Conservation (phyloP, 2,113 vertebrate genomes). For the Sinocyclocheilus anshuiensis region DNA sequence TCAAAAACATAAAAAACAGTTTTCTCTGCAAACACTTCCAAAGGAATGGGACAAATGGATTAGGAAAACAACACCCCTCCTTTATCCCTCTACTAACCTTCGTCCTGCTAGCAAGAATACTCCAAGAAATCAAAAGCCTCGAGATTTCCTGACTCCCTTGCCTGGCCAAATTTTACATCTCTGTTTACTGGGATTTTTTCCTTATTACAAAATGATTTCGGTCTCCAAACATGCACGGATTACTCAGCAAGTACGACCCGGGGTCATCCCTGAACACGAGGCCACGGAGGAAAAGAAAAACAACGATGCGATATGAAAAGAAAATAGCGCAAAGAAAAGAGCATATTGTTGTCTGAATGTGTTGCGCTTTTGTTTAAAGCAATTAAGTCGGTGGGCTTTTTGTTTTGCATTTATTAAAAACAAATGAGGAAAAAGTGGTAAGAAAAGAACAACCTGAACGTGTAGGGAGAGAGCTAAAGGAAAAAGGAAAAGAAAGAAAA, state of each 20-base stretch:
- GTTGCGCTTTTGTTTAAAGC: conserved; percentile 53
- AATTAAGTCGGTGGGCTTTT: conserved; percentile 51
- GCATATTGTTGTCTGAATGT: background rate
- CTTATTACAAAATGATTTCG: conserved; percentile 56
- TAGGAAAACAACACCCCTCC: conserved; percentile 41
- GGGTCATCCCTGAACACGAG: conserved; percentile 8
- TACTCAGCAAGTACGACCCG: conserved; percentile 25
- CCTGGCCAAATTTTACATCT: conserved; percentile 43
- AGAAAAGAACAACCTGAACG: conserved; percentile 13
- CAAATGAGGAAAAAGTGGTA: background rate
- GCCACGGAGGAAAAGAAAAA: conserved; percentile 29
- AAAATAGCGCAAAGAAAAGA: conserved; percentile 45
- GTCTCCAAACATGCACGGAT: conserved; percentile 52
- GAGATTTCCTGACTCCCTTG: conserved; percentile 36
- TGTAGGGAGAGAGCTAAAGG: background rate
- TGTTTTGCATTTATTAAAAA: conserved; percentile 28
- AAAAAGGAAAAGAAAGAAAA: conserved; percentile 18
- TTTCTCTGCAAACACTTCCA: conserved; percentile 48
- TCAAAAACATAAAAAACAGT: conserved; percentile 37
- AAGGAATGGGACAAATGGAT: conserved; percentile 37
- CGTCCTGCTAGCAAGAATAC: background rate
- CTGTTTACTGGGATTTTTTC: conserved; percentile 45
- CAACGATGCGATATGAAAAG: conserved; percentile 58
- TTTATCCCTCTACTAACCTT: background rate
- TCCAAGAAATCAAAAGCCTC: conserved; percentile 32